Evolutionary conservation across 2,888 invertebrate genomes (phyloP).

Genomic region (Hanleya hanleyi): DNA sequence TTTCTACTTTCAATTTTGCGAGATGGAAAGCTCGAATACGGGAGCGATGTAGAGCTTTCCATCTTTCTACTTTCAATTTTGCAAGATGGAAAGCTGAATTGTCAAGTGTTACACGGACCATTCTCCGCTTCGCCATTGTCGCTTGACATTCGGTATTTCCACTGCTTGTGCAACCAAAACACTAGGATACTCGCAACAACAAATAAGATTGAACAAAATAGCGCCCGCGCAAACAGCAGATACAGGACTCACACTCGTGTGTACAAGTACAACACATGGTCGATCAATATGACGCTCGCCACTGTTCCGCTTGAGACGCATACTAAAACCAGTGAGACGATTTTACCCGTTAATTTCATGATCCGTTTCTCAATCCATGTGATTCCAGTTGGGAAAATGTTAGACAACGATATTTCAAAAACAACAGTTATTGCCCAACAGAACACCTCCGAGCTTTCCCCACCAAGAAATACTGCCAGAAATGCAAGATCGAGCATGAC

Average conservation of each 20-base stretch:
- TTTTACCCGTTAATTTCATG: constrained; percentile 70
- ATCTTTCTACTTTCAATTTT: too few relatives aligned
- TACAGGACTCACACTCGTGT: constrained; percentile 67
- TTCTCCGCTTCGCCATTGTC: not conserved
- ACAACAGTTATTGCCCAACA: constrained; percentile 69
- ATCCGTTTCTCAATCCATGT: constrained; percentile 72
- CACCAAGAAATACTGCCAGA: constrained; percentile 48
- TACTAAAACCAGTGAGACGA: constrained; percentile 69
- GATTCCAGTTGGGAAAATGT: constrained; percentile 74
- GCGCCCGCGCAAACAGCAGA: constrained; percentile 50
- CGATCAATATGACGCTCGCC: constrained; percentile 67
- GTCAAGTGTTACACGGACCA: too few relatives aligned
- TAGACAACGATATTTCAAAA: constrained; percentile 71
- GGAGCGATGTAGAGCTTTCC: too few relatives aligned
- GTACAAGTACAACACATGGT: constrained; percentile 61
- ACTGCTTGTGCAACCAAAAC: not conserved
- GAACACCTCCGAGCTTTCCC: constrained; percentile 42
- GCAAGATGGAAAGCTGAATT: too few relatives aligned
- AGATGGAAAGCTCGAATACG: too few relatives aligned
- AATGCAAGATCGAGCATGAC: constrained; percentile 40
- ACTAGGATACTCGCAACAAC: not conserved
- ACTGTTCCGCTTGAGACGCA: constrained; percentile 72
- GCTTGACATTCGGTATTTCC: not conserved
- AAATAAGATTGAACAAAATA: constrained; percentile 52
- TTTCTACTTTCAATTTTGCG: too few relatives aligned